phyloP scores from a whole-genome alignment of 2,888 invertebrate genomes.

The Drosophila nr. perissopoda region DNA sequence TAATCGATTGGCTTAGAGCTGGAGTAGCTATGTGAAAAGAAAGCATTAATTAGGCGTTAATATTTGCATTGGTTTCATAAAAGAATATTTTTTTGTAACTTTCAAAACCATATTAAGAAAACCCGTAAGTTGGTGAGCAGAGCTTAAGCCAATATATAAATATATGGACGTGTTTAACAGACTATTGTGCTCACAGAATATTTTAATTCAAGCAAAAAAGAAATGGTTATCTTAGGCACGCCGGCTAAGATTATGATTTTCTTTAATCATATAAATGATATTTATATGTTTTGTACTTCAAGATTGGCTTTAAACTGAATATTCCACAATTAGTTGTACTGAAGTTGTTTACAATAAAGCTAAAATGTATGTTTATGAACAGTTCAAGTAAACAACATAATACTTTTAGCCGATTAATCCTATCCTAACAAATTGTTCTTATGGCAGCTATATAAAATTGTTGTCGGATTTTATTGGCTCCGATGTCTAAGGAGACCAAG shows the following conservation, averaged over 20 bases:
- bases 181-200: not conserved
- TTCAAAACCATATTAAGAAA: not conserved
- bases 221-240: not conserved
- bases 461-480: not conserved
- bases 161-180: not conserved
- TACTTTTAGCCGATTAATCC: too few species aligned
- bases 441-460: not conserved
- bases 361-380: not conserved
- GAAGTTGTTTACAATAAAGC: accelerated
- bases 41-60: not conserved
- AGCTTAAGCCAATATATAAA: not conserved
- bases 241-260: not conserved
- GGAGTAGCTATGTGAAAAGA: not conserved
- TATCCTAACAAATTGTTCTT: not conserved
- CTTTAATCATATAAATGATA: not conserved
- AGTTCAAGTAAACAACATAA: not conserved
- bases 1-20: too few species aligned
- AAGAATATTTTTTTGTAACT: not conserved
- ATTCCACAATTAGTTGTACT: not conserved
- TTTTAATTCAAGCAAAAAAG: not conserved
- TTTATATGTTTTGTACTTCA: not conserved
- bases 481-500: not conserved
- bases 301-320: not conserved
- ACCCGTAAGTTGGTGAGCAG: not conserved
- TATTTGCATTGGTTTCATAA: accelerated